Evolutionary conservation across 2,113 vertebrate genomes (phyloP).

Genomic region (Cephalopterus ornatus): DNA sequence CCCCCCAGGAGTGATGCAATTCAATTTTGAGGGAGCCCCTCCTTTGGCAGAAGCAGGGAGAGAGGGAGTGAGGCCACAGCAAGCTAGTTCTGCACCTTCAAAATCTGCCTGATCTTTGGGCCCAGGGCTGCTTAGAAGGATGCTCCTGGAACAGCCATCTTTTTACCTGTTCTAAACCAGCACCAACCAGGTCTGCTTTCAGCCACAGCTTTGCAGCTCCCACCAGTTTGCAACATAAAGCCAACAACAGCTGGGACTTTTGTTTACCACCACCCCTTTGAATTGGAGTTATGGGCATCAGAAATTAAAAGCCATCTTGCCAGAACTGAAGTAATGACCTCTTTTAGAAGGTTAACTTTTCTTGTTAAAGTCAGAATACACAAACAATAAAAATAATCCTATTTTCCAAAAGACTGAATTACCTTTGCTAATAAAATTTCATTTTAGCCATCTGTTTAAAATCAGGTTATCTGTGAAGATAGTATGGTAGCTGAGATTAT

Average conservation of each 20-base stretch:
- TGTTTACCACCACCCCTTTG: neutral
- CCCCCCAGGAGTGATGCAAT: rapidly evolving
- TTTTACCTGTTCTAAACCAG: neutral
- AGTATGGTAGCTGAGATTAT: neutral
- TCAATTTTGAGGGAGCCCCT: neutral
- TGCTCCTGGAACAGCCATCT: neutral
- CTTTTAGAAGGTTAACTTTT: neutral
- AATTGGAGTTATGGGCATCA: neutral
- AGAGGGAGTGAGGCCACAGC: rapidly evolving
- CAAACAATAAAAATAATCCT: neutral
- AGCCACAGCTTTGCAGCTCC: neutral
- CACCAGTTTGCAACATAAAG: neutral
- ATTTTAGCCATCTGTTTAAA: neutral
- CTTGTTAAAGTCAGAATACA: neutral
- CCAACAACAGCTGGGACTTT: neutral
- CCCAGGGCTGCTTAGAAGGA: neutral
- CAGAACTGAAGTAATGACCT: neutral
- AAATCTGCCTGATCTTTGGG: neutral
- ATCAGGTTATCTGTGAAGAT: neutral
- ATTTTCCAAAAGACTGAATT: neutral
- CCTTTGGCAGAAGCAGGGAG: neutral
- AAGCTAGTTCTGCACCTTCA: neutral
- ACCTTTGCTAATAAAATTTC: neutral
- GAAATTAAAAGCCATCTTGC: neutral
- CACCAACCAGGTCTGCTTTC: neutral